These are phyloP conservation scores for Contarinia nasturtii DNA, from an alignment of 1,140 invertebrate genomes.

Conservation along the genomic window DNA sequence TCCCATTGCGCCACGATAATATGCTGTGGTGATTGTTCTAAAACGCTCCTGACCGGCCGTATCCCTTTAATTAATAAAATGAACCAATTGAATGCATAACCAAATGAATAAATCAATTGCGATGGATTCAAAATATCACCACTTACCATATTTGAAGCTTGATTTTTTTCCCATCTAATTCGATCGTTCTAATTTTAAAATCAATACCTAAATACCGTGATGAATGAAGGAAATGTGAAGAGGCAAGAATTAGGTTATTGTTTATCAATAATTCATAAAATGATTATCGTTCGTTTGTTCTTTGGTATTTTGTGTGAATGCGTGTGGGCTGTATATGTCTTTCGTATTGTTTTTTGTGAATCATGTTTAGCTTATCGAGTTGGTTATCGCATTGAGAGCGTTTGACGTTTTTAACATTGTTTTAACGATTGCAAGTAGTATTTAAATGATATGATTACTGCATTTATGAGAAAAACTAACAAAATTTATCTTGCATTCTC, in stretches of 20 bases:
- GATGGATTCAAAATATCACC: background rate
- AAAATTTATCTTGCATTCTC: no score
- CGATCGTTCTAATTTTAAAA: constrained; percentile 97
- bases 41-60: constrained; percentile 93
- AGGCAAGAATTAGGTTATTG: constrained; percentile 1
- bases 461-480: no score
- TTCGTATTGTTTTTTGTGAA: no score
- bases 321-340: no score
- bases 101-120: background rate
- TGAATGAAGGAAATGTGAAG: constrained; percentile 6
- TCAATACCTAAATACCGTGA: constrained; percentile 82
- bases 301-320: no score
- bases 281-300: no score
- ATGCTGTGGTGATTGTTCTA: constrained; percentile 94
- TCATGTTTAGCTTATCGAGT: no score
- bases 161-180: constrained; percentile 94
- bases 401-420: no score
- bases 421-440: no score
- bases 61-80: constrained; percentile 42
- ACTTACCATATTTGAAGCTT: constrained; percentile 94
- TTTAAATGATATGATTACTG: no score
- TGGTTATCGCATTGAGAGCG: no score
- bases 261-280: background rate
- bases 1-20: constrained; percentile 96
- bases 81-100: background rate